Percentiles rank a stretch among this genome's conserved stretches.
phyloP scores from a whole-genome alignment of 1,140 invertebrate genomes.

The Papilio machaon region DNA sequence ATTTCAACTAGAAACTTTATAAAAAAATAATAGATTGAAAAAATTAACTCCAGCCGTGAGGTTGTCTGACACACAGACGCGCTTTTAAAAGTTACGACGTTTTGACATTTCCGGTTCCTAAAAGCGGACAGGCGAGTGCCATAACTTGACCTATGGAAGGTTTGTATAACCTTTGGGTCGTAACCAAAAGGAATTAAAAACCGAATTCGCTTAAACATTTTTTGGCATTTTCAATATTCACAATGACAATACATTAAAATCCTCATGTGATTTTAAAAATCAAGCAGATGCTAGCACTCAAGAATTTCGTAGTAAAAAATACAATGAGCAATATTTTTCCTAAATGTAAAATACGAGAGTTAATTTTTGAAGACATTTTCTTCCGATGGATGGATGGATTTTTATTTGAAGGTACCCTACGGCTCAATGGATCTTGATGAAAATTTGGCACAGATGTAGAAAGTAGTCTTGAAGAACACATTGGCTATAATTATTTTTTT shows the following conservation, averaged over 20 bases:
- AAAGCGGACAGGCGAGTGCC: conserved; percentile 51
- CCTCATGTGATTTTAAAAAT: not conserved
- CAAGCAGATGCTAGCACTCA: no score
- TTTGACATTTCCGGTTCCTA: conserved; percentile 71
- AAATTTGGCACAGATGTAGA: no score
- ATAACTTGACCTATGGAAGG: conserved; percentile 35
- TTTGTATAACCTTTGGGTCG: conserved; percentile 36
- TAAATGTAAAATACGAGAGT: no score
- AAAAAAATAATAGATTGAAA: not conserved
- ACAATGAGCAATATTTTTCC: no score
- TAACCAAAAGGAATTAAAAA: conserved; percentile 28
- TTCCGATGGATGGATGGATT: no score
- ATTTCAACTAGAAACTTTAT: not conserved
- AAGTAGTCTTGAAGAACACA: no score
- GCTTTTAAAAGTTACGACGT: conserved; percentile 60
- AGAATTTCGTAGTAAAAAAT: no score
- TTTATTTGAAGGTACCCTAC: no score
- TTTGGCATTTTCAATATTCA: not conserved
- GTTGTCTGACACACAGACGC: conserved; percentile 54
- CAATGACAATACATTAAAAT: not conserved
- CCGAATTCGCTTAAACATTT: conserved; percentile 9
- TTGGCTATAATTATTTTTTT: no score
- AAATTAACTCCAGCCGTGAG: conserved; percentile 44
- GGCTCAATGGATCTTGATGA: no score
- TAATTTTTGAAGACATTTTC: no score